Evolutionary conservation across 2,888 invertebrate genomes (phyloP).

Genomic region (Smittia aterrima): DNA sequence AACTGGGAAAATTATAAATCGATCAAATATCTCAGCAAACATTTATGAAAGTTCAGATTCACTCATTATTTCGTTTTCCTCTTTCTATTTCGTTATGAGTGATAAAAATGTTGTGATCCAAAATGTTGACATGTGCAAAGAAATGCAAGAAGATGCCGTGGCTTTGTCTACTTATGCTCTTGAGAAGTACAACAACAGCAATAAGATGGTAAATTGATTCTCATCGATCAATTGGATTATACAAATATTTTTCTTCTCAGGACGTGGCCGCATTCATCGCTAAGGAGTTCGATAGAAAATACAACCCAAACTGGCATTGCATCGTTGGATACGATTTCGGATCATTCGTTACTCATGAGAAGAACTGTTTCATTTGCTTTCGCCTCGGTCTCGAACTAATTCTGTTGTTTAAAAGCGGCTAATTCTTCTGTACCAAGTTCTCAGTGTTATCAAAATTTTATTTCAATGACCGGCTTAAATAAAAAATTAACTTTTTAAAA

Average conservation of each 20-base stretch:
- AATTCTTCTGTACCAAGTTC: constrained; percentile 54
- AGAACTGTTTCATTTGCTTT: constrained; percentile 96
- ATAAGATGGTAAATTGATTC: constrained; percentile 77
- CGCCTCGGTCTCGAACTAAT: constrained; percentile 95
- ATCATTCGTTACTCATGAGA: constrained; percentile 92
- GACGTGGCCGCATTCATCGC: constrained; percentile 96
- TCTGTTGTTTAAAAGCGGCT: constrained; percentile 94
- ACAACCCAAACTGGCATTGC: constrained; percentile 96
- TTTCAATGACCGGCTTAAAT: too few relatives aligned
- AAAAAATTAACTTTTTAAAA: too few relatives aligned
- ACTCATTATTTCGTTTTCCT: neutral
- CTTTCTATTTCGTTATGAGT: constrained; percentile 56
- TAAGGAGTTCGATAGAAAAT: constrained; percentile 97
- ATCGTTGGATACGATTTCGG: constrained; percentile 95
- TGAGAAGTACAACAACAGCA: constrained; percentile 98
- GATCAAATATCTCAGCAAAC: constrained; percentile 20
- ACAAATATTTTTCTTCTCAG: constrained; percentile 51
- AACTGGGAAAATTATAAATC: constrained; percentile 34
- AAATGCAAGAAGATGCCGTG: constrained; percentile 99
- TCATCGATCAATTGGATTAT: neutral
- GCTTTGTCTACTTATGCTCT: constrained; percentile 98
- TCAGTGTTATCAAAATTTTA: too few relatives aligned
- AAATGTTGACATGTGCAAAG: constrained; percentile 99
- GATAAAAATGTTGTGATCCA: constrained; percentile 99
- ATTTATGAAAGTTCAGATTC: neutral